Percentiles rank a stretch among this genome's conserved stretches.
Conservation (phyloP, 2,113 vertebrate species). For the Dipodomys spectabilis region DNA sequence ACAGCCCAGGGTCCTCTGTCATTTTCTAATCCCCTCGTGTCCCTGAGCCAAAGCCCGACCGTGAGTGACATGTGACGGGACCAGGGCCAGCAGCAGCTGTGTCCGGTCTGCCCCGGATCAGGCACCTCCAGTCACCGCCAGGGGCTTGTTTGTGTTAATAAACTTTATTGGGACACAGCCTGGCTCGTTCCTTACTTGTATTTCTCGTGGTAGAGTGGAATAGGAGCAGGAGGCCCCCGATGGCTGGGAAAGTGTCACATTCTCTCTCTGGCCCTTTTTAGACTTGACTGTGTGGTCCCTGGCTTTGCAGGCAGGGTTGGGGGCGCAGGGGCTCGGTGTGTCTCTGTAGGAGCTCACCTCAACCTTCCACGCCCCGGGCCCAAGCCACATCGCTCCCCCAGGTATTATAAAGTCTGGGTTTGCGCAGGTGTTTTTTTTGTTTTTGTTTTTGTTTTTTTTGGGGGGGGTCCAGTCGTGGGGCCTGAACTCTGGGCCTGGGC, state of each 20-base stretch:
- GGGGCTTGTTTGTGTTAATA: not conserved
- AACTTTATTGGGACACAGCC: not conserved
- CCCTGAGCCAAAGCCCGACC: not conserved
- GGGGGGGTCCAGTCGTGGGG: too few relatives aligned
- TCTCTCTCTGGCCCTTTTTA: not conserved
- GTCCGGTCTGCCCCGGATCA: not conserved
- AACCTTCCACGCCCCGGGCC: not conserved
- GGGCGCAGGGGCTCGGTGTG: accelerated
- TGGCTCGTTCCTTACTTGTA: accelerated
- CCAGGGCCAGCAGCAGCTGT: accelerated
- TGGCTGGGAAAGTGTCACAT: not conserved
- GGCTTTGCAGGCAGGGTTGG: not conserved
- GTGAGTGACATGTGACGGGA: not conserved
- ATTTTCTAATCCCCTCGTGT: too few relatives aligned
- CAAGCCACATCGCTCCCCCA: accelerated
- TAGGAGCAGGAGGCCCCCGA: not conserved
- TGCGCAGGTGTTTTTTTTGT: too few relatives aligned
- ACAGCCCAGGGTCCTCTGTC: not conserved
- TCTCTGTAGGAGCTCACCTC: not conserved
- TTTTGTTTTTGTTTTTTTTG: too few relatives aligned
- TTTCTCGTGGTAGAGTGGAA: not conserved
- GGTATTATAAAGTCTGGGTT: too few relatives aligned
- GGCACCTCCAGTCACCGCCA: not conserved
- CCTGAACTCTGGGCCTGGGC: too few relatives aligned
- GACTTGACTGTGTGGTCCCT: not conserved